Percentiles rank a stretch among this genome's conserved stretches.
phyloP scores from a whole-genome alignment of 2,797 vertebrate genomes.

The Takifugu rubripes region DNA sequence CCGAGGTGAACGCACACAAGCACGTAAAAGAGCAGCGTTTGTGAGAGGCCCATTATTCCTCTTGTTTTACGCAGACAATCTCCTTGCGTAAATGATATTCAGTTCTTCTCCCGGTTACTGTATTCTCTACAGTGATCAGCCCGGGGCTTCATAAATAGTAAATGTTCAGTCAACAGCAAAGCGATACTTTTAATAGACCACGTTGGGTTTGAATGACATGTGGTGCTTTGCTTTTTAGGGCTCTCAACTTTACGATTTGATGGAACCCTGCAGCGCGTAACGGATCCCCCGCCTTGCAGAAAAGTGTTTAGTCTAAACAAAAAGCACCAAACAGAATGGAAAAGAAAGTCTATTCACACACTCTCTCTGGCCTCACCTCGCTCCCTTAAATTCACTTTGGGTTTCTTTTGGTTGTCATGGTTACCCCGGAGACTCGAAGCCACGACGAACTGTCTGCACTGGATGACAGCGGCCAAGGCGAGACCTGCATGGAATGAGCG shows the following conservation, averaged over 20 bases:
- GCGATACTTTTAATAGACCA: conserved; percentile 88
- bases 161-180: conserved; percentile 79
- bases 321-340: conserved; percentile 48
- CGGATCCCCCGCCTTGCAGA: conserved; percentile 31
- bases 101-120: conserved; percentile 58
- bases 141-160: conserved; percentile 85
- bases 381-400: conserved; percentile 81
- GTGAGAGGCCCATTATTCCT: conserved; percentile 78
- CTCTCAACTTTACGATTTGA: conserved; percentile 52
- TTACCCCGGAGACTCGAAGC: conserved; percentile 82
- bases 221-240: conserved; percentile 65
- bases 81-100: conserved; percentile 42
- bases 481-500: conserved; percentile 80
- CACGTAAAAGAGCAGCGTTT: conserved; percentile 79
- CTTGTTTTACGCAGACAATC: conserved; percentile 42
- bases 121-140: conserved; percentile 66
- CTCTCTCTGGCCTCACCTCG: conserved; percentile 62
- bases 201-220: conserved; percentile 77
- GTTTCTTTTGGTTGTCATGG: conserved; percentile 87
- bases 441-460: conserved; percentile 81
- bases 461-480: conserved; percentile 80
- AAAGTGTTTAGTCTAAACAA: conserved; percentile 41
- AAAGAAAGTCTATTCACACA: conserved; percentile 60
- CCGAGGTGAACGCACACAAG: conserved; percentile 76
- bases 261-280: conserved; percentile 50